phyloP scores from a whole-genome alignment of 37 sponge, comb jelly and placozoan species.

The Halisarca cf. caerulea region DNA sequence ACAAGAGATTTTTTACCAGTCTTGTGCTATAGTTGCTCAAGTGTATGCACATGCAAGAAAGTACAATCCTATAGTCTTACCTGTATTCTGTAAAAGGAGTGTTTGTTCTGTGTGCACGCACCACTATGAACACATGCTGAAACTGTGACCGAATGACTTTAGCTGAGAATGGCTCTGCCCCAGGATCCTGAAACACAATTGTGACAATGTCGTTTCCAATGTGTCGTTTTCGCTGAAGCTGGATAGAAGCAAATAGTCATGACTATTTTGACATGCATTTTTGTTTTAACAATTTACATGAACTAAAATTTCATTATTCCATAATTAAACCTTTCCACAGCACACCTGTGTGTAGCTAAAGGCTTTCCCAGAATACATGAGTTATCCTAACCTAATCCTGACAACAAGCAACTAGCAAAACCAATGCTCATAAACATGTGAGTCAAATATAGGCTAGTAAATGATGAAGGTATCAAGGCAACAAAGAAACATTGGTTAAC shows the following conservation, averaged over 20 bases:
- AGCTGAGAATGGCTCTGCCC: constrained; percentile 81
- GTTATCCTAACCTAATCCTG: no score
- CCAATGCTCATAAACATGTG: no score
- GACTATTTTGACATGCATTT: background rate
- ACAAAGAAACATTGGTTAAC: no score
- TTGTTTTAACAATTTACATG: background rate
- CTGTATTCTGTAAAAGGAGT: constrained; percentile 5
- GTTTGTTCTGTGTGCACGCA: constrained; percentile 62
- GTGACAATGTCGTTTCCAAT: constrained; percentile 99
- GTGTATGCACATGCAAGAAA: background rate
- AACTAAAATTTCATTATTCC: background rate
- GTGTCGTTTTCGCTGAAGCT: constrained; percentile 94
- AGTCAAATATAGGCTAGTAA: no score
- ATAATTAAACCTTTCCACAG: background rate
- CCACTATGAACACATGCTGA: constrained; percentile 95
- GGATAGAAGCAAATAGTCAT: background rate
- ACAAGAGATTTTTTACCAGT: no score
- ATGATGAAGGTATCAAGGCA: no score
- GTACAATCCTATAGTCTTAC: background rate
- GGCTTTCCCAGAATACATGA: no score
- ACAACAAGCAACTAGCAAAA: no score
- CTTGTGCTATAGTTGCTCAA: no score
- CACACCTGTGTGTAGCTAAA: no score
- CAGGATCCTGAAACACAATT: constrained; percentile 94
- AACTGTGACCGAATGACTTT: constrained; percentile 87